These are phyloP conservation scores for Acanthurus leucopareius DNA, from an alignment of 2,797 vertebrate genomes.

Conservation along the genomic window DNA sequence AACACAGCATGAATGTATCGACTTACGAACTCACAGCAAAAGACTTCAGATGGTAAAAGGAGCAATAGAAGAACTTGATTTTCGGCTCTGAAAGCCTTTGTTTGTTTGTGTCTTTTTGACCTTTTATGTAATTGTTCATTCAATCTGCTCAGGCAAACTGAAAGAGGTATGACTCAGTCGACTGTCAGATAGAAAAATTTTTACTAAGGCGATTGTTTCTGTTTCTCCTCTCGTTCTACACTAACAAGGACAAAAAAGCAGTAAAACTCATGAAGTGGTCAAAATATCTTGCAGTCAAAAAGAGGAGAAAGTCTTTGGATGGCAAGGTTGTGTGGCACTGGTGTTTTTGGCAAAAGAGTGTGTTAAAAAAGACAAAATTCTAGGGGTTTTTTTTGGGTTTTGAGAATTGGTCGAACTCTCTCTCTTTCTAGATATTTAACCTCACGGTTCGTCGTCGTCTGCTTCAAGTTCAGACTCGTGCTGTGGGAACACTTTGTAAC, in stretches of 20 bases:
- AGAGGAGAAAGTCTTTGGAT: no score
- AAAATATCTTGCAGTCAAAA: background rate
- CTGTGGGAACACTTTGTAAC: background rate
- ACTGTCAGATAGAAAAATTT: background rate
- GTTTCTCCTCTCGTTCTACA: background rate
- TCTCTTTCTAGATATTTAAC: no score
- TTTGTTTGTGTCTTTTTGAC: background rate
- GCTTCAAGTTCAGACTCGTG: slow-evolving; percentile 7
- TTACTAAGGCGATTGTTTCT: background rate
- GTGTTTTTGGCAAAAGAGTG: no score
- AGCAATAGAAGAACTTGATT: background rate
- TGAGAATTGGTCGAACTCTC: no score
- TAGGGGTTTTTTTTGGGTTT: no score
- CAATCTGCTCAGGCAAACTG: background rate
- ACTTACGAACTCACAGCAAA: slow-evolving; percentile 17
- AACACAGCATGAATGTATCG: slow-evolving; percentile 7
- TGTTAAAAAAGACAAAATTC: no score
- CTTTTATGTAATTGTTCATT: background rate
- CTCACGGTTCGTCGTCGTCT: no score
- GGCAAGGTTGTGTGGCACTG: no score
- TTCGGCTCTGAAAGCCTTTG: background rate
- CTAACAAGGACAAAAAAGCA: slow-evolving; percentile 12
- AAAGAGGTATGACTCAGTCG: slow-evolving; percentile 8
- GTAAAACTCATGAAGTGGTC: background rate
- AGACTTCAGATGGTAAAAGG: background rate